Conservation (phyloP, 2,113 vertebrate genomes). For the Ceuthmochares aereus region DNA sequence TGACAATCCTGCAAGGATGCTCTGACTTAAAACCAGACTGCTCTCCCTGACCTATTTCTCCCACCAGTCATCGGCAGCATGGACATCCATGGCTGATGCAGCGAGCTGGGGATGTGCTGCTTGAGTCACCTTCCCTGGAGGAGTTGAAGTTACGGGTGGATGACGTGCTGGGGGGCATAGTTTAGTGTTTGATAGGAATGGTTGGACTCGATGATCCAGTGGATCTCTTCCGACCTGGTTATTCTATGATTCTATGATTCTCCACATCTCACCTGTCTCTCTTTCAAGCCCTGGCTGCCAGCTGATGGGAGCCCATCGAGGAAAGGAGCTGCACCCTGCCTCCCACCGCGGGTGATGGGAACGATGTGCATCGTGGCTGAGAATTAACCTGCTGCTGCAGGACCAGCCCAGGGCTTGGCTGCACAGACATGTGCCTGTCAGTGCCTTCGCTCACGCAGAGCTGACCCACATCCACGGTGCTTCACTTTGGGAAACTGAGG, state of each 20-base stretch:
- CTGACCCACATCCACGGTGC: not conserved
- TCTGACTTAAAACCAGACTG: not conserved
- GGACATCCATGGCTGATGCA: not conserved
- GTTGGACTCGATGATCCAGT: no score
- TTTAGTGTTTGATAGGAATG: no score
- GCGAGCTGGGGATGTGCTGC: not conserved
- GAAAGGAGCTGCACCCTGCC: accelerated
- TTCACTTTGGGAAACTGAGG: not conserved
- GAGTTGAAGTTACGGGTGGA: no score
- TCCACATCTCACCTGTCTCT: accelerated
- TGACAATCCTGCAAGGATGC: not conserved
- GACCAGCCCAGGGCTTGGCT: not conserved
- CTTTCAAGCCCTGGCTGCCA: not conserved
- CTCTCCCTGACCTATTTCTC: not conserved
- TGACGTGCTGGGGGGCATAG: no score
- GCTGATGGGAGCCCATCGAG: not conserved
- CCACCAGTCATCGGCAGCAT: accelerated
- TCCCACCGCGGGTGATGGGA: accelerated
- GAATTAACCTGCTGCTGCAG: not conserved
- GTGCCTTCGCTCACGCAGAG: not conserved
- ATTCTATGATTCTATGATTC: no score
- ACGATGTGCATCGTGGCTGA: accelerated
- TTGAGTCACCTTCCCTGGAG: no score
- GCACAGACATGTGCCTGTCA: not conserved
- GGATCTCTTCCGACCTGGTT: no score